Conservation (phyloP, 2,113 vertebrate genomes). For the Haplochromis burtoni region DNA sequence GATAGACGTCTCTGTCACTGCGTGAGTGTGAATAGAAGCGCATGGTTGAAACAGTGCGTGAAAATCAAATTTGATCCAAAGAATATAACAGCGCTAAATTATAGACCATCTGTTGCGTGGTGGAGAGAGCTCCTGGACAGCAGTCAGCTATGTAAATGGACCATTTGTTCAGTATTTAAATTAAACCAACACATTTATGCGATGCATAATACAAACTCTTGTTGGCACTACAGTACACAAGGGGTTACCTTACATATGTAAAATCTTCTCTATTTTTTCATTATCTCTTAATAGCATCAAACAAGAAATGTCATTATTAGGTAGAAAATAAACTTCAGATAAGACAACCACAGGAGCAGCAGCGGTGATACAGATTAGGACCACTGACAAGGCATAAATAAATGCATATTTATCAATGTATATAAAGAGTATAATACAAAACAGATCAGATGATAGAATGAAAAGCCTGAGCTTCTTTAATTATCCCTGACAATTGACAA, state of each 20-base stretch:
- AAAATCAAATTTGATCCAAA: conserved; percentile 33
- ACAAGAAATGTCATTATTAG: background rate
- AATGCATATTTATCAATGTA: background rate
- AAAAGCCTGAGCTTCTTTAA: background rate
- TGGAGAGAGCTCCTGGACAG: conserved; percentile 37
- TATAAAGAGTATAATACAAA: background rate
- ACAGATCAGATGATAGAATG: background rate
- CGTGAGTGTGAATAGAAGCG: background rate
- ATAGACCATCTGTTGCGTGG: conserved; percentile 57
- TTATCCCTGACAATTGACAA: conserved; percentile 4
- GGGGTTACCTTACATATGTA: conserved; percentile 23
- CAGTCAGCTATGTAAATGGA: conserved; percentile 48
- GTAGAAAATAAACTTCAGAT: background rate
- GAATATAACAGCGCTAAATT: conserved; percentile 33
- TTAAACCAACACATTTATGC: conserved; percentile 28
- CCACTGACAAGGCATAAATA: background rate
- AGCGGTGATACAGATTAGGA: background rate
- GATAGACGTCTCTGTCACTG: background rate
- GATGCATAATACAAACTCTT: background rate
- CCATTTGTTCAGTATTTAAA: conserved; percentile 48
- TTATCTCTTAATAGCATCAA: background rate
- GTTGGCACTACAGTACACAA: background rate
- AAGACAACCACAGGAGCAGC: background rate
- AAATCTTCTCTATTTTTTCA: background rate
- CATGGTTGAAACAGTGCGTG: conserved; percentile 2